Conservation (phyloP, 2,113 vertebrate genomes). For the Grallaria varia region DNA sequence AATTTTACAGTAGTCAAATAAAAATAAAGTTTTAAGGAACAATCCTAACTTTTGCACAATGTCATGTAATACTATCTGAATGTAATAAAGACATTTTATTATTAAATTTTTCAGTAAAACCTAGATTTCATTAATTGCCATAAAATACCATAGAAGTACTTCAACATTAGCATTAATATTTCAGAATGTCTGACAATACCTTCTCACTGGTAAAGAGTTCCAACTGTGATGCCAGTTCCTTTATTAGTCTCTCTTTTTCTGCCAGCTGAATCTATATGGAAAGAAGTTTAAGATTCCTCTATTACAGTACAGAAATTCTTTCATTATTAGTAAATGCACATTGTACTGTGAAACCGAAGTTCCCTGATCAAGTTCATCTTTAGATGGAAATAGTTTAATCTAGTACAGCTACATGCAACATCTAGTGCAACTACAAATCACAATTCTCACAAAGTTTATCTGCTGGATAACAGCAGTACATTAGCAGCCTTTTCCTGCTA, state of each 20-base stretch:
- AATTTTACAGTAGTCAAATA: background rate
- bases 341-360: background rate
- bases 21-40: background rate
- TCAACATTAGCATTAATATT: background rate
- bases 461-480: background rate
- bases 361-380: background rate
- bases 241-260: slow-evolving; percentile 89
- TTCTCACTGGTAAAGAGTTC: slow-evolving; percentile 81
- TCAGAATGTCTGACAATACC: slow-evolving; percentile 67
- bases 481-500: background rate
- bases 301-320: background rate
- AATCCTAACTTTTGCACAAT: background rate
- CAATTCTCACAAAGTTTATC: background rate
- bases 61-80: background rate
- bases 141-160: background rate
- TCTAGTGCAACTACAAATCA: background rate
- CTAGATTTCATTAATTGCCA: background rate
- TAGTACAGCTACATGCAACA: background rate
- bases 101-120: background rate
- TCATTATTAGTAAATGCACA: background rate
- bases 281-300: background rate
- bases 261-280: slow-evolving; percentile 84
- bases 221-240: slow-evolving; percentile 82
- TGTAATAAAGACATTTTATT: background rate
- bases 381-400: background rate